Evolutionary conservation across 2,113 vertebrate genomes (phyloP).

Genomic region (Nothobranchius kuhntae): DNA sequence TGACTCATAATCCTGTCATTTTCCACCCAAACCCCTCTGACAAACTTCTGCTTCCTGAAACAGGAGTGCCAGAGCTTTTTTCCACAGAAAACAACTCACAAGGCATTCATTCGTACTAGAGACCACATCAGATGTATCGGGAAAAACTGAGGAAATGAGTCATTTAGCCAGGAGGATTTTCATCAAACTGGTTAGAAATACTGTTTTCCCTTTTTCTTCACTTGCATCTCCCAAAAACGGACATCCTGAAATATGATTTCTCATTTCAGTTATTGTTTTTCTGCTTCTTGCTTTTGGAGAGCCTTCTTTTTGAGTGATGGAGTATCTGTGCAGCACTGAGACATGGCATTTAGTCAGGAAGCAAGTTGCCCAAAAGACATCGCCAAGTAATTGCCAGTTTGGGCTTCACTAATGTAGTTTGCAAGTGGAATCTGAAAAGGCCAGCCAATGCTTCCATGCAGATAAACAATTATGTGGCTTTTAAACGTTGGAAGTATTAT

Average conservation of each 20-base stretch:
- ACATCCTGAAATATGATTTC: neutral
- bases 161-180: too few species aligned
- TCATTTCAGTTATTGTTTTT: neutral
- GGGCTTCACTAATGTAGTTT: conserved; percentile 79
- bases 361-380: conserved; percentile 74
- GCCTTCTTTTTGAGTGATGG: conserved; percentile 57
- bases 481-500: conserved; percentile 76
- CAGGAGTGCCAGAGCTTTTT: too few species aligned
- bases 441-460: conserved; percentile 76
- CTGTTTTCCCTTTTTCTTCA: too few species aligned
- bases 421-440: conserved; percentile 77
- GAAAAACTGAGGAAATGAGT: too few species aligned
- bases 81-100: too few species aligned
- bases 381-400: conserved; percentile 79
- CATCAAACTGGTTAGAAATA: too few species aligned
- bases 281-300: conserved; percentile 38
- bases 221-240: too few species aligned
- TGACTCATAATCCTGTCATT: too few species aligned
- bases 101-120: too few species aligned
- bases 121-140: too few species aligned
- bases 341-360: conserved; percentile 75
- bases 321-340: conserved; percentile 53
- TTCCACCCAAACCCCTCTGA: too few species aligned
- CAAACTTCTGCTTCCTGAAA: too few species aligned
- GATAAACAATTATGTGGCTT: conserved; percentile 82